Evolutionary conservation across 1,140 invertebrate species (phyloP).

Genomic region (Ceratitis capitata): DNA sequence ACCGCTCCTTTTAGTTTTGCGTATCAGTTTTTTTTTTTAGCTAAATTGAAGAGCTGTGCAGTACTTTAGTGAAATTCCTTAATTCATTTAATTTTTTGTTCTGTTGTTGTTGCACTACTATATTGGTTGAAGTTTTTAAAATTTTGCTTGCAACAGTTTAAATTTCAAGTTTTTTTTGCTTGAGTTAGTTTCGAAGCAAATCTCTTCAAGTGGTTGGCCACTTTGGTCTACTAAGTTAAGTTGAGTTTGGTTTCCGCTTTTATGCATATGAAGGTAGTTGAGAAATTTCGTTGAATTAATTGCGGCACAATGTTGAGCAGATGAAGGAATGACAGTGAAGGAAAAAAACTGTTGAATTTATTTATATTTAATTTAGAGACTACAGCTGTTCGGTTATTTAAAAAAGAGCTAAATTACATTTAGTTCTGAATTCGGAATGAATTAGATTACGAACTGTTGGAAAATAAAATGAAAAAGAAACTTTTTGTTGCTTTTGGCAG

Average conservation of each 20-base stretch:
- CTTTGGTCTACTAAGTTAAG: neutral
- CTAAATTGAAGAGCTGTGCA: neutral
- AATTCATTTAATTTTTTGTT: neutral
- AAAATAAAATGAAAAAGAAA: neutral
- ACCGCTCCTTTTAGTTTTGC: neutral
- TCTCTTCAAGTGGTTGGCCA: neutral
- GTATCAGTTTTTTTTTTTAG: neutral
- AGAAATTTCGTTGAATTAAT: constrained; percentile 11
- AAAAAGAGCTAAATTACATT: neutral
- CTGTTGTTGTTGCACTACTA: neutral
- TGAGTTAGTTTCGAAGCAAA: neutral
- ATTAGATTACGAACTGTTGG: neutral
- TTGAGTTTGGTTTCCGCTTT: no score
- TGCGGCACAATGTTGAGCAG: neutral
- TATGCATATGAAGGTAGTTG: neutral
- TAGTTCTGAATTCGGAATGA: neutral
- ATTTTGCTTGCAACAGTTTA: constrained; percentile 1
- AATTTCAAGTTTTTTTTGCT: neutral
- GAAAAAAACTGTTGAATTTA: neutral
- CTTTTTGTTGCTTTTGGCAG: neutral
- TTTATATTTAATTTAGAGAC: neutral
- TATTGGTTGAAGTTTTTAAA: neutral
- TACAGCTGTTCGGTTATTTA: neutral
- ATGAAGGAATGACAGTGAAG: no score
- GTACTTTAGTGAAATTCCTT: neutral